phyloP scores from a whole-genome alignment of 2,888 invertebrate species.

The Drosophila mettleri region DNA sequence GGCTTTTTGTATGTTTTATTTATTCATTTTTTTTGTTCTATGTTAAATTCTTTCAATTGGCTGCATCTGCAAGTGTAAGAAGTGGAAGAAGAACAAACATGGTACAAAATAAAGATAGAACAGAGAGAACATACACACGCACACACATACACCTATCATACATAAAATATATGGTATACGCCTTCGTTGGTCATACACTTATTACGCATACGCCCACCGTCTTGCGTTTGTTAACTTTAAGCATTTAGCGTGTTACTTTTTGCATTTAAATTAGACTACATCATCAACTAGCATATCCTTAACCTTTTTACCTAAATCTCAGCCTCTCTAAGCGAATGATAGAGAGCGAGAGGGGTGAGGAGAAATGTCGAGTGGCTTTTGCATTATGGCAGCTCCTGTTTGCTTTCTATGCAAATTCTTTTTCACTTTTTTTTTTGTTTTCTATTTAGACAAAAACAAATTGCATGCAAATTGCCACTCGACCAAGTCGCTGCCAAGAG shows the following conservation, averaged over 20 bases:
- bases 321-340: slow-evolving; percentile 17
- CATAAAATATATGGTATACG: slow-evolving; percentile 5
- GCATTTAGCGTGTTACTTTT: slow-evolving; percentile 43
- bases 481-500: slow-evolving; percentile 58
- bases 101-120: slow-evolving; percentile 51
- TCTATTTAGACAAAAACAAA: slow-evolving; percentile 67
- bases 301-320: slow-evolving; percentile 79
- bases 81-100: slow-evolving; percentile 58
- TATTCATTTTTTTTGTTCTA: slow-evolving; percentile 21
- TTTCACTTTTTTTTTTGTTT: slow-evolving; percentile 9
- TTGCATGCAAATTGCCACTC: slow-evolving; percentile 80
- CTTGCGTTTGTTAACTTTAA: slow-evolving; percentile 52
- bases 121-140: slow-evolving; percentile 19
- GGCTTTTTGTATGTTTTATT: slow-evolving; percentile 1
- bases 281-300: slow-evolving; percentile 70
- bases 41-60: slow-evolving; percentile 51
- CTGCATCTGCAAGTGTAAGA: slow-evolving; percentile 76
- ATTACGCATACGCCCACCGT: slow-evolving; percentile 8
- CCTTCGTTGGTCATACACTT: not conserved
- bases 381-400: slow-evolving; percentile 64
- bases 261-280: slow-evolving; percentile 67
- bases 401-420: slow-evolving; percentile 61
- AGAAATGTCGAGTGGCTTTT: slow-evolving; percentile 47
- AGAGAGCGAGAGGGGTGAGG: not conserved
- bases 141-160: not conserved